These are phyloP conservation scores for Loxodonta africana DNA, from an alignment of 2,113 vertebrate species.

Conservation along the genomic window DNA sequence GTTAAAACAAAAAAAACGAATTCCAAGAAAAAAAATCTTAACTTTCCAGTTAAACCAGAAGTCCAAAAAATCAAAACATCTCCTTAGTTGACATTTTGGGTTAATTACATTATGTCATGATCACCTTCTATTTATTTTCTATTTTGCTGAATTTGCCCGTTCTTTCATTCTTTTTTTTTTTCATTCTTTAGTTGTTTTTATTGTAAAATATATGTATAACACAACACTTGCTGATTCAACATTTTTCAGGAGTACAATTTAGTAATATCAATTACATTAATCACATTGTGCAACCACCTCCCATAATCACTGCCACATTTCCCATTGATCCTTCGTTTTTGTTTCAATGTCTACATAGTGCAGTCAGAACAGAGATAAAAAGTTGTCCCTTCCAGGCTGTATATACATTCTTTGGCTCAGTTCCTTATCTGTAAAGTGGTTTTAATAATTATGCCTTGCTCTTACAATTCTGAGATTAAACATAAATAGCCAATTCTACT, in stretches of 20 bases:
- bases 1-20: background rate
- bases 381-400: background rate
- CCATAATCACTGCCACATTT: background rate
- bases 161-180: background rate
- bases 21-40: background rate
- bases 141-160: background rate
- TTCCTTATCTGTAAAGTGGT: background rate
- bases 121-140: background rate
- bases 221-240: background rate
- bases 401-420: background rate
- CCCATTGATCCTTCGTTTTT: background rate
- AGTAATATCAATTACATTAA: background rate
- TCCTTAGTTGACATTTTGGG: background rate
- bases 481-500: background rate
- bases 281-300: background rate
- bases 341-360: background rate
- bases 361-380: background rate
- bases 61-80: background rate
- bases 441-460: background rate
- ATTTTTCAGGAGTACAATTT: background rate
- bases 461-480: slow-evolving; percentile 3
- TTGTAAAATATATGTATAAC: background rate
- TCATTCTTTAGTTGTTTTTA: background rate
- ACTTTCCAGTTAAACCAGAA: slow-evolving; percentile 12
- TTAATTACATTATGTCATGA: background rate